phyloP scores from a whole-genome alignment of 2,888 invertebrate species.

The Orchesellides sinensis region DNA sequence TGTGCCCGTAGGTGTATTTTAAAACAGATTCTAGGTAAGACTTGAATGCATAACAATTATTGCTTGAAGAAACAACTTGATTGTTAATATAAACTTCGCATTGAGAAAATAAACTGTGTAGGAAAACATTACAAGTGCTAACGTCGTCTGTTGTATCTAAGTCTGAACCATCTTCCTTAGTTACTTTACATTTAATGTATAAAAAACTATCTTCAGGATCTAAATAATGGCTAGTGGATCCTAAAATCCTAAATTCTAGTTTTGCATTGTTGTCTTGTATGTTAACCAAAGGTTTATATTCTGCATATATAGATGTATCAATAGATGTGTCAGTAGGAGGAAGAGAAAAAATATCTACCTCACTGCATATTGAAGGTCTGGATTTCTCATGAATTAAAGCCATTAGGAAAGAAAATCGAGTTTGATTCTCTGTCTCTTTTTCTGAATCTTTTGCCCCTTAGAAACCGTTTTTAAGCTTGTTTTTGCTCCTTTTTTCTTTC shows the following conservation, averaged over 20 bases:
- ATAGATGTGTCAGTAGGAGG: constrained; percentile 61
- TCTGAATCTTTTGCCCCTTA: too few relatives aligned
- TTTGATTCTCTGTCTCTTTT: too few relatives aligned
- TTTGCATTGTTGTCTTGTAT: constrained; percentile 53
- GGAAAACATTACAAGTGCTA: constrained; percentile 20
- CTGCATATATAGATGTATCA: constrained; percentile 62
- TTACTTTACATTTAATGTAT: constrained; percentile 34
- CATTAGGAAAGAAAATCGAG: constrained; percentile 56
- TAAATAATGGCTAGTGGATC: constrained; percentile 45
- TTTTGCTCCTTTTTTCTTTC: too few relatives aligned
- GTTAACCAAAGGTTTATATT: constrained; percentile 67
- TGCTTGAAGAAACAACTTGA: constrained; percentile 21
- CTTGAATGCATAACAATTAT: constrained; percentile 53
- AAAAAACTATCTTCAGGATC: constrained; percentile 53
- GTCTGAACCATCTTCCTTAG: constrained; percentile 9
- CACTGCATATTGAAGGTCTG: constrained; percentile 29
- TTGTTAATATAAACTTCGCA: constrained; percentile 46
- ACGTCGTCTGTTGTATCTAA: constrained; percentile 17
- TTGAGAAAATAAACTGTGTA: constrained; percentile 52
- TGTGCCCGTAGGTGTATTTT: constrained; percentile 9
- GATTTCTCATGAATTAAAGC: constrained; percentile 46
- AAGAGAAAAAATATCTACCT: constrained; percentile 59
- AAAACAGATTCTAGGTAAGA: constrained; percentile 37
- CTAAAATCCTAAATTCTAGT: constrained; percentile 59
- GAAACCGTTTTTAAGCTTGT: too few relatives aligned